Conservation (phyloP, 2,797 vertebrate species). For the Mareca penelope region DNA sequence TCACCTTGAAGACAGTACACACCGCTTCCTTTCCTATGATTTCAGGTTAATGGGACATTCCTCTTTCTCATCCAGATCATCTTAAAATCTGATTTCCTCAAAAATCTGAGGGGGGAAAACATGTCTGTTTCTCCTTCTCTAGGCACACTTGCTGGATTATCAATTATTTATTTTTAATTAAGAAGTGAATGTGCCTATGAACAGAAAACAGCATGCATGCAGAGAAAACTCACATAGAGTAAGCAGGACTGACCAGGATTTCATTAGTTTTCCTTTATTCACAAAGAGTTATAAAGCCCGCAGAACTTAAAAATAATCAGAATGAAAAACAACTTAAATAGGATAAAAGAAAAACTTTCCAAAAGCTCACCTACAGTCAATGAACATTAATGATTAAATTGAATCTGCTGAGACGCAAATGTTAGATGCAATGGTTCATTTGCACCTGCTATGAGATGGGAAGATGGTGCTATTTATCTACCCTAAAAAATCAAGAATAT, state of each 20-base stretch:
- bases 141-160: neutral
- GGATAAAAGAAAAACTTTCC: neutral
- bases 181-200: neutral
- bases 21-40: neutral
- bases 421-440: neutral
- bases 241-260: neutral
- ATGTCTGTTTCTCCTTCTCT: neutral
- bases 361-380: neutral
- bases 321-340: neutral
- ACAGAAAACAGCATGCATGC: neutral
- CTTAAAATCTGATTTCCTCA: neutral
- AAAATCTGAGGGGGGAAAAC: neutral
- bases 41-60: neutral
- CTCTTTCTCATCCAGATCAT: neutral
- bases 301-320: neutral
- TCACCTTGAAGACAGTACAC: rapidly evolving
- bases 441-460: neutral
- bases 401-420: neutral
- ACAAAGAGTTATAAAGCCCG: neutral
- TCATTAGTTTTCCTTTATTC: neutral
- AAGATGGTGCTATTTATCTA: neutral
- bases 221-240: neutral
- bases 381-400: neutral
- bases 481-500: neutral
- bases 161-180: constrained; percentile 8